Evolutionary conservation across 2,113 vertebrate genomes (phyloP).

Genomic region (Daphoenositta chrysoptera): DNA sequence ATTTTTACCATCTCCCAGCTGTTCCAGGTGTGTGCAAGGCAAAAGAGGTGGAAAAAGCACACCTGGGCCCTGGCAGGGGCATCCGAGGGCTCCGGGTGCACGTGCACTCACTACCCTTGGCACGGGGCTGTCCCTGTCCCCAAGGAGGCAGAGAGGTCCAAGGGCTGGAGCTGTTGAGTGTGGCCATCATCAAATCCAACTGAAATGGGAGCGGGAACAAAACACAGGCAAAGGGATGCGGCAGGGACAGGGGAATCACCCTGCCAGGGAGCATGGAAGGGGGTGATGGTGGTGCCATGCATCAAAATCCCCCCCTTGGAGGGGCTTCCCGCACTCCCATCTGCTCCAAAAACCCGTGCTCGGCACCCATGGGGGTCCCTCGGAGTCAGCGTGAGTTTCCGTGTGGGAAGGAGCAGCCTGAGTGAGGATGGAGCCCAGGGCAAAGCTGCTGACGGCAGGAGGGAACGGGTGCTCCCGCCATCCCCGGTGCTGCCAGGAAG

Average conservation of each 20-base stretch:
- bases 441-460: background rate
- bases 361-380: rapidly evolving
- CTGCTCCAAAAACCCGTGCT: background rate
- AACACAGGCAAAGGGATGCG: background rate
- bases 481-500: rapidly evolving
- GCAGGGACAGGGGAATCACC: background rate
- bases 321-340: rapidly evolving
- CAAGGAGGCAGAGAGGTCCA: background rate
- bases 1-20: slow-evolving; percentile 19
- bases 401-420: background rate
- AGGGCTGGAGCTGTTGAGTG: background rate
- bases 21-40: background rate
- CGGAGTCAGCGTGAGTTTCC: rapidly evolving
- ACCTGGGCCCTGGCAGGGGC: background rate
- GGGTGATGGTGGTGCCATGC: rapidly evolving
- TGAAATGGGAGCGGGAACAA: background rate
- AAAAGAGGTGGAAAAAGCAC: background rate
- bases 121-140: background rate
- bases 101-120: rapidly evolving
- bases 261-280: background rate
- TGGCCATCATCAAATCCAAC: background rate
- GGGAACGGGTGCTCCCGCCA: rapidly evolving
- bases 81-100: rapidly evolving
- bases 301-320: background rate
- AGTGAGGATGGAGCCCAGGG: background rate